phyloP scores from a whole-genome alignment of 1,140 invertebrate species.

The Bombus waltoni region DNA sequence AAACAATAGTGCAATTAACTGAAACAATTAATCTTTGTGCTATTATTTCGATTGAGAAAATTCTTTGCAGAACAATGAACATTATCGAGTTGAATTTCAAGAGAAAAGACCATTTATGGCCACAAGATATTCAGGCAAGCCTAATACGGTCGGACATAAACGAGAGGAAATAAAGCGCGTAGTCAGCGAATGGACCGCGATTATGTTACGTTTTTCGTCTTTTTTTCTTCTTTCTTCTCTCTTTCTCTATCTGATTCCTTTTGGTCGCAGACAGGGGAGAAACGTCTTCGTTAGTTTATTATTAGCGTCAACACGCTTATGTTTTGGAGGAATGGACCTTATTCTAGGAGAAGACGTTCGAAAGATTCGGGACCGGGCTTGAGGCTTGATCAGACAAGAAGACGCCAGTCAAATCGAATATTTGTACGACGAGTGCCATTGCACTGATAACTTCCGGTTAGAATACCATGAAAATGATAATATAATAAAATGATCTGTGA shows the following conservation, averaged over 20 bases:
- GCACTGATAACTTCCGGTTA: background rate
- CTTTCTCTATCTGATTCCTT: background rate
- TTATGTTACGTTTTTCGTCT: slow-evolving; percentile 39
- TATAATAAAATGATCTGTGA: background rate
- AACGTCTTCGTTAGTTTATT: slow-evolving; percentile 48
- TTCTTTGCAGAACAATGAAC: background rate
- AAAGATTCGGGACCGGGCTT: background rate
- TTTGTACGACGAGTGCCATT: background rate
- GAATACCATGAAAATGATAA: background rate
- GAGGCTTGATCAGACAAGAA: background rate
- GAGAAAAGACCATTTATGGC: slow-evolving; percentile 1
- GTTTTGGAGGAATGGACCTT: slow-evolving; percentile 43
- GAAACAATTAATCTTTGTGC: background rate
- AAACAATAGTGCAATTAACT: background rate
- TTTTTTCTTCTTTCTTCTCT: background rate
- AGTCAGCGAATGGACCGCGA: background rate
- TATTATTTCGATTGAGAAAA: background rate
- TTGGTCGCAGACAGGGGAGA: slow-evolving; percentile 20
- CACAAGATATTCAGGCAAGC: background rate
- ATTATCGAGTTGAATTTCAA: background rate
- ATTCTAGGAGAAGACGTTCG: background rate
- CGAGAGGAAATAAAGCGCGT: slow-evolving; percentile 15
- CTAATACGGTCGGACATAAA: slow-evolving; percentile 27
- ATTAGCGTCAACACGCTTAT: slow-evolving; percentile 45
- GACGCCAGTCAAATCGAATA: background rate